Conservation (phyloP, 2,888 invertebrate genomes). For the Syrista parreyssii region DNA sequence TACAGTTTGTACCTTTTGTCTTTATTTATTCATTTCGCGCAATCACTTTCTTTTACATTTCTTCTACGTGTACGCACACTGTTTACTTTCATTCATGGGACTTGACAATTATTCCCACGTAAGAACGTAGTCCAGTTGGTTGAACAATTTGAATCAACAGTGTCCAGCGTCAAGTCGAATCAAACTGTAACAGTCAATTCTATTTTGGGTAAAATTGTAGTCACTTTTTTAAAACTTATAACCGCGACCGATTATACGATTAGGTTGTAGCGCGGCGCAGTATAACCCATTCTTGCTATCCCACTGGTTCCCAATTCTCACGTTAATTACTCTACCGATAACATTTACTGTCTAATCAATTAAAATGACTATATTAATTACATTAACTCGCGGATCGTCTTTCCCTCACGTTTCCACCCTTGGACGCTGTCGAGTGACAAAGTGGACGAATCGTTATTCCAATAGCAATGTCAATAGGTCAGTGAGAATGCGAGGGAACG, state of each 20-base stretch:
- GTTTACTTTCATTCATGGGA: not conserved
- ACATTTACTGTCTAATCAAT: not conserved
- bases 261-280: constrained; percentile 10
- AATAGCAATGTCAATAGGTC: not conserved
- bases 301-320: constrained; percentile 1
- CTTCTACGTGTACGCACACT: not conserved
- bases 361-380: not conserved
- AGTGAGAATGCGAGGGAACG: not conserved
- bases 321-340: not conserved
- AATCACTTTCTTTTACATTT: not conserved
- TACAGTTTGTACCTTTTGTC: constrained; percentile 14
- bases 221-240: constrained; percentile 11
- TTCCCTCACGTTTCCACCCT: not conserved
- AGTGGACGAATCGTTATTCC: not conserved
- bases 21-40: constrained; percentile 1
- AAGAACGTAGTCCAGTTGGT: not conserved
- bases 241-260: not conserved
- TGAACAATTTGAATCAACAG: not conserved
- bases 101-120: not conserved
- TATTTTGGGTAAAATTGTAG: constrained; percentile 20
- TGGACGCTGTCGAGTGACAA: not conserved
- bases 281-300: constrained; percentile 13
- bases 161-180: not conserved
- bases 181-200: not conserved
- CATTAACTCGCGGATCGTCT: not conserved